phyloP scores from a whole-genome alignment of 2,113 vertebrate genomes.

The Coptodon rendalli region DNA sequence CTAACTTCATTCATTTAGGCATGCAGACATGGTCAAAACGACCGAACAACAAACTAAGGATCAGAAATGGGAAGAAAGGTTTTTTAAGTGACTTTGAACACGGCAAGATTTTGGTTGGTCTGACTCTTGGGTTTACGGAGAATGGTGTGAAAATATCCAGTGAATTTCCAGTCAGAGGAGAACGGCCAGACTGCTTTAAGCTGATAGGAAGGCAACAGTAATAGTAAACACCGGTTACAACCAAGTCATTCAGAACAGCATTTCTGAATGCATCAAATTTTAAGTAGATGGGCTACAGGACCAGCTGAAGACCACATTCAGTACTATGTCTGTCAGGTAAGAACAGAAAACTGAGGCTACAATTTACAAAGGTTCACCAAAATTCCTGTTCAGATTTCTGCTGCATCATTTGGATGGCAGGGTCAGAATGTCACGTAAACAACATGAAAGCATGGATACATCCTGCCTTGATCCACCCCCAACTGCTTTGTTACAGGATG shows the following conservation, averaged over 20 bases:
- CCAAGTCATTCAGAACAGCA: not conserved
- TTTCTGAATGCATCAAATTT: not conserved
- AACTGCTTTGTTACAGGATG: not conserved
- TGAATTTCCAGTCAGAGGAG: not conserved
- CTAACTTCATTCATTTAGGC: not conserved
- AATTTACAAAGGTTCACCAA: not conserved
- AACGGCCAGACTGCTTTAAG: not conserved
- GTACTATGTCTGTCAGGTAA: not conserved
- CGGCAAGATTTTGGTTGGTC: not conserved
- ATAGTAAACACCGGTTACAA: not conserved
- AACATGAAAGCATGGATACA: not conserved
- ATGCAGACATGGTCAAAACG: not conserved
- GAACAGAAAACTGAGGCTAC: not conserved
- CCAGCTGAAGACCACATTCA: not conserved
- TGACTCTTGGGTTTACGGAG: fast-evolving
- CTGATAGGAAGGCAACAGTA: not conserved
- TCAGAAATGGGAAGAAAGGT: not conserved
- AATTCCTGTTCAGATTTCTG: not conserved
- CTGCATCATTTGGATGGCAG: not conserved
- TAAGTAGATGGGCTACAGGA: not conserved
- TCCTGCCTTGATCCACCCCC: not conserved
- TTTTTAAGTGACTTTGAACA: not conserved
- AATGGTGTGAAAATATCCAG: not conserved
- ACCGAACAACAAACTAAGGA: not conserved
- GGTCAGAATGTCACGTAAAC: not conserved